These are phyloP conservation scores for Irena cyanogastra DNA, from an alignment of 2,113 vertebrate genomes.

Conservation along the genomic window DNA sequence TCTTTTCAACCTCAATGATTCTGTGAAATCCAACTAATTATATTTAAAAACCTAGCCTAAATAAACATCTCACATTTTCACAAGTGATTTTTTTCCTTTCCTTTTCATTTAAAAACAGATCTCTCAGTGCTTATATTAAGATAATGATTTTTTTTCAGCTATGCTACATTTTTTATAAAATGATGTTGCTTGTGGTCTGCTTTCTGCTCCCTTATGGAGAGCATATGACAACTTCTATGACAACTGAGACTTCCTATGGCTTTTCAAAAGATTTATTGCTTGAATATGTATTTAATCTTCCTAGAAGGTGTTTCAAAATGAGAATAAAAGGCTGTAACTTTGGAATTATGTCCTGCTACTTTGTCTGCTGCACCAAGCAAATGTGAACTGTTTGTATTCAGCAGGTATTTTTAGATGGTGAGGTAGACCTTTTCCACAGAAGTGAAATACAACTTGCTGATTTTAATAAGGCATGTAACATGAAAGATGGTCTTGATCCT, in stretches of 20 bases:
- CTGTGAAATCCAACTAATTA: not conserved
- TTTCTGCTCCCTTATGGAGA: not conserved
- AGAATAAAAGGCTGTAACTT: not conserved
- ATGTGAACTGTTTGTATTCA: not conserved
- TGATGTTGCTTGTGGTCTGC: not conserved
- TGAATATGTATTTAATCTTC: not conserved
- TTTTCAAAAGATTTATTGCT: not conserved
- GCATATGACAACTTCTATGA: not conserved
- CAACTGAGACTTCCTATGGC: not conserved
- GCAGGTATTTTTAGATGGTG: not conserved
- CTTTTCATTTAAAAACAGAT: not conserved
- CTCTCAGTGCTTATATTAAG: not conserved
- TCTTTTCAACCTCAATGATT: not conserved
- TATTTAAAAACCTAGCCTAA: not conserved
- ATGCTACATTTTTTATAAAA: not conserved
- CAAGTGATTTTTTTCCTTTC: not conserved
- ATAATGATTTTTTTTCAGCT: not conserved
- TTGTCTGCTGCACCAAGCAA: not conserved
- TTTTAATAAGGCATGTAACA: not conserved
- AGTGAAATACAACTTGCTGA: not conserved
- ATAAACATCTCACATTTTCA: not conserved
- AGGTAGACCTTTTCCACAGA: not conserved
- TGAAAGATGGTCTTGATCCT: not conserved
- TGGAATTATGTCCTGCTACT: not conserved
- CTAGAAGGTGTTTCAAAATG: not conserved